Percentiles rank a stretch among this genome's conserved stretches.
These are phyloP conservation scores for Platyrinchus mystaceus DNA, from an alignment of 2,797 vertebrate species.

Conservation along the genomic window DNA sequence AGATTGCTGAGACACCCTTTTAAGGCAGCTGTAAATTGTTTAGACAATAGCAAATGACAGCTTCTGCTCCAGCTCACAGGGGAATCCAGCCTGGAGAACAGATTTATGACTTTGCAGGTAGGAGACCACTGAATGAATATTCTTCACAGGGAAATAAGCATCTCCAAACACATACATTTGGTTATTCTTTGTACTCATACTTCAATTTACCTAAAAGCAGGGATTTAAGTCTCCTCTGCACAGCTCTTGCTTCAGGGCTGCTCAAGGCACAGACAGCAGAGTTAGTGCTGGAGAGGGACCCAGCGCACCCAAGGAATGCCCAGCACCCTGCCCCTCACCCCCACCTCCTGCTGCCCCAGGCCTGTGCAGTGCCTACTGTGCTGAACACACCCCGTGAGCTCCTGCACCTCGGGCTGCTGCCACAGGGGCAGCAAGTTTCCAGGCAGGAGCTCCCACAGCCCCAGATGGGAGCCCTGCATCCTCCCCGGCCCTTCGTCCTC, in stretches of 20 bases:
- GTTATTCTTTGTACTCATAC: background rate
- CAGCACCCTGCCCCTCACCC: background rate
- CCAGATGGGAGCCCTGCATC: fast-evolving
- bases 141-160: background rate
- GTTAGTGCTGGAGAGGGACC: background rate
- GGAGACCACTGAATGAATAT: background rate
- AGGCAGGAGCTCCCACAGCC: fast-evolving
- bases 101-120: conserved; percentile 6
- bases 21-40: conserved; percentile 42
- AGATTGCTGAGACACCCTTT: conserved; percentile 27
- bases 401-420: background rate
- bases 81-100: background rate
- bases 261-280: background rate
- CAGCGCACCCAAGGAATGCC: fast-evolving
- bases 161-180: background rate
- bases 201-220: background rate
- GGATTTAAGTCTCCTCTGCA: background rate
- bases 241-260: background rate
- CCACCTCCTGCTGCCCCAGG: fast-evolving
- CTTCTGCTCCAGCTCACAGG: background rate
- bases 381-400: too few relatives aligned
- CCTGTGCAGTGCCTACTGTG: too few relatives aligned
- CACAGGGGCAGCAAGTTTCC: fast-evolving
- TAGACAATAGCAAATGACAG: conserved; percentile 35
- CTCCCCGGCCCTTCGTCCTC: fast-evolving